Base-by-base conservation (phyloP, 1,140 invertebrate species). In the Ceratosolen fusciceps region DNA sequence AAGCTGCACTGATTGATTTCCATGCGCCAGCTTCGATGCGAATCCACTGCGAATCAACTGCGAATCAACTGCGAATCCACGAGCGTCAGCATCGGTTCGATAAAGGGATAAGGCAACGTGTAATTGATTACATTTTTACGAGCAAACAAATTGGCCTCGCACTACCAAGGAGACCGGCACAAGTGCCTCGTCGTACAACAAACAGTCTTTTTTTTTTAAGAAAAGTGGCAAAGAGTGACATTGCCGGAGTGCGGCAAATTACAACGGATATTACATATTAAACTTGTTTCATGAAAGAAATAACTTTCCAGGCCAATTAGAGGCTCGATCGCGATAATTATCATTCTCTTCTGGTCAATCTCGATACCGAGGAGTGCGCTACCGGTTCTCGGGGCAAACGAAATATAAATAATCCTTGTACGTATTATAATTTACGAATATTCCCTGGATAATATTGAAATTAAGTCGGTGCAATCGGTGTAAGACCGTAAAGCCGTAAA, bases 251-350 rank as follows among this genome's bases (percentile, higher is more conserved):
- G 14, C 56, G 31, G 7, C 24, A 60, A n/a, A 60, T 31, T 60
- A 60, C n/a, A 60, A n/a, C n/a, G n/a, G n/a, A 31, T 34, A 62
- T 34, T n/a, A 62, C 29, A 62, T 62, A 43, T 43, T 43, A 43
- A 43, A 43, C 39, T 52, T 52, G 19, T 52, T n/a, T 52, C 49
- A 16, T 52, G 49, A 21, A 58, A 34, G 29, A 34, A 9, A 34
- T 21, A 34, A 62, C 9, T 4, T 52, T 52, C 49, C 3, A 58
- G 19, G 2, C 16, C 16, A 34, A 34, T 62, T 62, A 0, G 16
- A 62, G 26, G 54, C 10, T 58, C 26, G n/a, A 8, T 3, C 9
- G 34, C 16, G 14, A 62, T 34, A 62, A 62, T 52, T 52, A 62
- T n/a, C 26, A 62, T 34, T 8, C 4, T 62, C 4, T 60, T 60